phyloP scores from a whole-genome alignment of 2,113 vertebrate species.

The Empidonax alnorum region DNA sequence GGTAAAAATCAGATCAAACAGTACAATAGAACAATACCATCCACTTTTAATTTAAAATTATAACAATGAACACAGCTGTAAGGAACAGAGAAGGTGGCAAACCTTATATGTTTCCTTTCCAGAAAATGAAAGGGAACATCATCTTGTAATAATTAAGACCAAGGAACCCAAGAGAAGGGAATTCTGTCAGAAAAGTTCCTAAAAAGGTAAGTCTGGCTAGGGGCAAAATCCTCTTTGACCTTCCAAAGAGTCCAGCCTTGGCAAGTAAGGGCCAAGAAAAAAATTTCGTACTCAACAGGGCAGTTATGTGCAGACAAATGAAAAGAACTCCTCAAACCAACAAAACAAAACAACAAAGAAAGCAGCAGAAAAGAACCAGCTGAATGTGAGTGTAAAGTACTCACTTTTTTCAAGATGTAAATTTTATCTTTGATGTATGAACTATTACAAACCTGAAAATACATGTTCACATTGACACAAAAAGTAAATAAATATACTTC shows the following conservation, averaged over 20 bases:
- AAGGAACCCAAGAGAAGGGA: neutral
- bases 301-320: neutral
- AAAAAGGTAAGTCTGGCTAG: neutral
- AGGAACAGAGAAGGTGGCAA: neutral
- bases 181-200: neutral
- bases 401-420: neutral
- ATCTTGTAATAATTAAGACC: neutral
- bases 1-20: neutral
- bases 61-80: neutral
- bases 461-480: neutral
- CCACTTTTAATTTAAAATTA: neutral
- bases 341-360: neutral
- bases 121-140: neutral
- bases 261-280: neutral
- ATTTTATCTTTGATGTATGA: neutral
- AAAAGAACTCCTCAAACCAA: neutral
- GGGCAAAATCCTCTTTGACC: neutral
- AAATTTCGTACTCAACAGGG: neutral
- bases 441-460: neutral
- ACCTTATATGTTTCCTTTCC: fast-evolving
- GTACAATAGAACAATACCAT: neutral
- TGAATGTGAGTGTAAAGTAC: neutral
- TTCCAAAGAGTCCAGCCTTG: neutral
- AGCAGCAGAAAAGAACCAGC: neutral
- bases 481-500: neutral